These are phyloP conservation scores for Drosophila lowei DNA, from an alignment of 1,140 invertebrate species.

Conservation along the genomic window DNA sequence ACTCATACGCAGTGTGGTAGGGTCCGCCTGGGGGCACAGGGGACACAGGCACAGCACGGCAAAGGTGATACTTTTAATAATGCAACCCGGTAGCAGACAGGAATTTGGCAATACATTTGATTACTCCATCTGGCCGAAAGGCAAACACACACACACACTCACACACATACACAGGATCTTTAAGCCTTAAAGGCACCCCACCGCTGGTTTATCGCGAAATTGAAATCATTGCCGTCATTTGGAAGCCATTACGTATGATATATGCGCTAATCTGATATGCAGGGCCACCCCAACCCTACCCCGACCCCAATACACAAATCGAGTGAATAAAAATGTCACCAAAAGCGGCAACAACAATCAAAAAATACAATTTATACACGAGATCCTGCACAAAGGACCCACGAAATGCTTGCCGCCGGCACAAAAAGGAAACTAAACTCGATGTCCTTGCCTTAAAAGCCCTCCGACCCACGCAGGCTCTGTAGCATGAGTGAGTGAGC, in stretches of 20 bases:
- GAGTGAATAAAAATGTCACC: conserved; percentile 79
- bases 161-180: conserved; percentile 12
- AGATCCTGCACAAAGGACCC: conserved; percentile 44
- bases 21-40: too few species aligned
- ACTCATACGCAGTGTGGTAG: conserved; percentile 62
- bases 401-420: conserved; percentile 39
- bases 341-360: conserved; percentile 67
- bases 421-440: conserved; percentile 61
- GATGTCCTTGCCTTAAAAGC: conserved; percentile 41
- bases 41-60: too few species aligned
- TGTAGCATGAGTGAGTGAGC: neutral
- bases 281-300: conserved; percentile 32
- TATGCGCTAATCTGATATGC: conserved; percentile 77
- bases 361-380: conserved; percentile 71
- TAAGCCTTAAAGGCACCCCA: conserved; percentile 31
- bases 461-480: neutral
- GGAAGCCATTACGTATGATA: conserved; percentile 76
- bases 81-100: conserved; percentile 30
- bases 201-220: conserved; percentile 58
- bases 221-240: conserved; percentile 80
- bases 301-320: conserved; percentile 19
- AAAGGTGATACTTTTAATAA: conserved; percentile 26
- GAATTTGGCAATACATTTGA: conserved; percentile 55
- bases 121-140: conserved; percentile 49
- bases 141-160: conserved; percentile 1